Evolutionary conservation across 2,113 vertebrate species (phyloP).

Genomic region (Pholis gunnellus): DNA sequence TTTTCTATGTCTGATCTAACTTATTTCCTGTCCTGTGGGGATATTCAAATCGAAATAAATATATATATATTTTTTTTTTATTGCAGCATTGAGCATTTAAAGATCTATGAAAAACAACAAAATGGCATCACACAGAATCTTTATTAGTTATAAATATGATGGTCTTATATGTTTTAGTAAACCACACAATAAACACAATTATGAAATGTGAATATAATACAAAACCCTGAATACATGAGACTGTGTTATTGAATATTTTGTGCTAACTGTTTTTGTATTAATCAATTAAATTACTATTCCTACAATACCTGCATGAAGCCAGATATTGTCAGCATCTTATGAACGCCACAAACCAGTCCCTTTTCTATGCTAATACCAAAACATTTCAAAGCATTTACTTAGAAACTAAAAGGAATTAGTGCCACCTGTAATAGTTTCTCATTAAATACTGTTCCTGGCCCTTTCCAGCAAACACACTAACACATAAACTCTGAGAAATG

Average conservation of each 20-base stretch:
- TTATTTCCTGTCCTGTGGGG: too few relatives aligned
- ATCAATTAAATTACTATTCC: not conserved
- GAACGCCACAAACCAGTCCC: not conserved
- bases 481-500: not conserved
- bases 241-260: not conserved
- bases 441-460: not conserved
- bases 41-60: not conserved
- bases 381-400: not conserved
- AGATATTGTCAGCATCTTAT: not conserved
- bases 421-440: not conserved
- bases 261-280: not conserved
- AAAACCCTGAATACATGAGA: not conserved
- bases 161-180: not conserved
- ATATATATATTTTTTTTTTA: not conserved
- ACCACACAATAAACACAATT: not conserved
- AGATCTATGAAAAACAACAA: not conserved
- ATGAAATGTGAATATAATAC: not conserved
- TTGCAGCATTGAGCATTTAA: not conserved
- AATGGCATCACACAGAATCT: not conserved
- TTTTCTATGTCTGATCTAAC: too few relatives aligned
- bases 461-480: not conserved
- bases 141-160: not conserved
- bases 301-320: not conserved
- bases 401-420: not conserved
- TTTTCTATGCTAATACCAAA: not conserved